phyloP scores from a whole-genome alignment of 2,113 vertebrate species.

The Morone chrysops region DNA sequence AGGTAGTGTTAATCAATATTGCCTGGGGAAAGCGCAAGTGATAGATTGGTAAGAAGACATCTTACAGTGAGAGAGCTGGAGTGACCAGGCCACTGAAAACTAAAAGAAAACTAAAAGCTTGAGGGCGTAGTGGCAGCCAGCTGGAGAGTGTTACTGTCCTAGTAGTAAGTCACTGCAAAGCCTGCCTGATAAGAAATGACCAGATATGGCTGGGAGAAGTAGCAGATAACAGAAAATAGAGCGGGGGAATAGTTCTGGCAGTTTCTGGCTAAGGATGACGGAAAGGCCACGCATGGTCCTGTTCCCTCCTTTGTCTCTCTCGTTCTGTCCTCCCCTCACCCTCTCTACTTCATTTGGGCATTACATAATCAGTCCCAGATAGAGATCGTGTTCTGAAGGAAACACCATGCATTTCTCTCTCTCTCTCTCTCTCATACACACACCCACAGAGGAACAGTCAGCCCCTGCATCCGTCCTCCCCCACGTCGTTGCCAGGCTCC shows the following conservation, averaged over 20 bases:
- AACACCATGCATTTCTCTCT: slow-evolving; percentile 47
- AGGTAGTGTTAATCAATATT: neutral
- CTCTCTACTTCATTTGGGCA: slow-evolving; percentile 57
- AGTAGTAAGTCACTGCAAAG: slow-evolving; percentile 20
- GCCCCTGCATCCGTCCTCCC: slow-evolving; percentile 55
- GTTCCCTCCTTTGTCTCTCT: neutral
- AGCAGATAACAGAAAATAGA: slow-evolving; percentile 34
- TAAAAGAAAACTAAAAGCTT: neutral
- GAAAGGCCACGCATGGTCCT: slow-evolving; percentile 45
- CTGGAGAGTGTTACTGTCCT: slow-evolving; percentile 16
- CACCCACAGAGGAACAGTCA: slow-evolving; percentile 46
- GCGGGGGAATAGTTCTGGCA: slow-evolving; percentile 33
- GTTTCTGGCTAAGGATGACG: slow-evolving; percentile 1
- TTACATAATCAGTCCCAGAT: slow-evolving; percentile 78
- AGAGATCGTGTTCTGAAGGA: slow-evolving; percentile 63
- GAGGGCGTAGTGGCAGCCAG: neutral
- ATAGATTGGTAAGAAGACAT: neutral
- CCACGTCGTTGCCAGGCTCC: slow-evolving; percentile 48
- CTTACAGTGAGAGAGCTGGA: neutral
- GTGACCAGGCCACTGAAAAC: neutral
- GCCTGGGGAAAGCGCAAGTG: neutral
- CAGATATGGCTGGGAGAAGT: slow-evolving; percentile 31
- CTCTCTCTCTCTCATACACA: slow-evolving; percentile 1
- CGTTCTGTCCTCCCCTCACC: slow-evolving; percentile 45
- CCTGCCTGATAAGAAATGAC: slow-evolving; percentile 23